Evolutionary conservation across 2,888 invertebrate genomes (phyloP), one percentile per base, ranked within the genome.

Genomic region (Aspidiotus rigidus): DNA sequence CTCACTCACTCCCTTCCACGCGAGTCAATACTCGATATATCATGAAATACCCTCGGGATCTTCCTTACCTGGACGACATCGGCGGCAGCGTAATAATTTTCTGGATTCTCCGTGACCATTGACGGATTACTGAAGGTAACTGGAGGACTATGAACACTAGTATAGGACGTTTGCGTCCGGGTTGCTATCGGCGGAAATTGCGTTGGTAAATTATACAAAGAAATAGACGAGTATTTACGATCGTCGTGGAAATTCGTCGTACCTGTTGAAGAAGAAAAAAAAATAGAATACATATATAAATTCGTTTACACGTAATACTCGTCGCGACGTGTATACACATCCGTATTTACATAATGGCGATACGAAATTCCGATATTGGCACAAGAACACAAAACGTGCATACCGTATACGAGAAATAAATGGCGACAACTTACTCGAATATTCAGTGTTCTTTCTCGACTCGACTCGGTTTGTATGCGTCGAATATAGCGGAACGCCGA

Each of bases 31-130:
- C 49, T n/a, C n/a, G n/a, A n/a, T n/a, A 28, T 28, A 28, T 28
- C 28, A 5, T 28, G 5, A 28, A 28, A 28, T 28, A 10, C 10
- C 2, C 3, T 6, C 9, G 40, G 59, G 7, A 55, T 1, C 16
- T 39, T 9, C 59, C 77, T 76, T 78, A 85, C 84, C 80, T 85
- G 87, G 75, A 88, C 83, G 75, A 89, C 88, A 76, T 89, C 89
- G 1, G 88, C 89, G 56, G 89, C 88, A 1, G 89, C 89, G 76
- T 89, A 89, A 78, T 87, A 88, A 75, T 85, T 86, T 76, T 85
- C 85, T 73, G 77, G 77, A 60, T 75, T 74, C 73, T 76, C 77
- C 17, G 74, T 74, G 13, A 74, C 74, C 64, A 73, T 73, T 59
- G 11, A n/a, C 17, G 15, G 10, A n/a, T 56, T 56, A 49, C 49